A percentile compares a stretch with the other conserved stretches of the same genome.
These are phyloP conservation scores for Chlorops oryzae DNA, from an alignment of 1,140 invertebrate species.

Conservation along the genomic window DNA sequence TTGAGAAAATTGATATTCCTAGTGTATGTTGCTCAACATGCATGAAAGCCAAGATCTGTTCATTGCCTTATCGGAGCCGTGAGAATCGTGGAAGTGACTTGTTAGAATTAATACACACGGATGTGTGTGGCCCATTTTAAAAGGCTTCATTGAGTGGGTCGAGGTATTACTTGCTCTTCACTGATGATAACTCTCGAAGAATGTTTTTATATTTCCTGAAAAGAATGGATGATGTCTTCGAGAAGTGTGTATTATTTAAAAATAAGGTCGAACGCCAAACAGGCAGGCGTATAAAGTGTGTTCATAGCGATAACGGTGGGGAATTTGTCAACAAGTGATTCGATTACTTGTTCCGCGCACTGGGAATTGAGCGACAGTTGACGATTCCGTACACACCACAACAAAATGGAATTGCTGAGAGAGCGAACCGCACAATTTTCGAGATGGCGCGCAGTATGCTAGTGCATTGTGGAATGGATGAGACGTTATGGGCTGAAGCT, in stretches of 20 bases:
- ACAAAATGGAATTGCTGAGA: constrained; percentile 38
- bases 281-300: neutral
- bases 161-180: constrained; percentile 41
- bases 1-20: neutral
- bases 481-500: constrained; percentile 50
- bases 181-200: constrained; percentile 43
- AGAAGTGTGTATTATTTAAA: constrained; percentile 13
- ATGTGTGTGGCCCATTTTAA: constrained; percentile 47
- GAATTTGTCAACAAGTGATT: constrained; percentile 24
- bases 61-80: neutral
- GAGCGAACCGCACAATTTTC: constrained; percentile 29
- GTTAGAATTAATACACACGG: constrained; percentile 39
- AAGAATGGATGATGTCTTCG: constrained; percentile 22
- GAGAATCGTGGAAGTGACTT: neutral
- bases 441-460: constrained; percentile 28
- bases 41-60: neutral
- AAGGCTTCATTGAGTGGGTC: constrained; percentile 28
- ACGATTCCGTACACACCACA: constrained; percentile 34
- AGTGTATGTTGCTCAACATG: neutral
- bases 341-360: constrained; percentile 6
- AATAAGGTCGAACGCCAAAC: constrained; percentile 5
- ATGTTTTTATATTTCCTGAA: constrained; percentile 43
- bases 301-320: constrained; percentile 29
- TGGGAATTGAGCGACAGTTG: constrained; percentile 18
- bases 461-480: constrained; percentile 32